These are phyloP conservation scores for Dicerorhinus sumatrensis DNA, from an alignment of 2,113 vertebrate genomes.

Conservation along the genomic window DNA sequence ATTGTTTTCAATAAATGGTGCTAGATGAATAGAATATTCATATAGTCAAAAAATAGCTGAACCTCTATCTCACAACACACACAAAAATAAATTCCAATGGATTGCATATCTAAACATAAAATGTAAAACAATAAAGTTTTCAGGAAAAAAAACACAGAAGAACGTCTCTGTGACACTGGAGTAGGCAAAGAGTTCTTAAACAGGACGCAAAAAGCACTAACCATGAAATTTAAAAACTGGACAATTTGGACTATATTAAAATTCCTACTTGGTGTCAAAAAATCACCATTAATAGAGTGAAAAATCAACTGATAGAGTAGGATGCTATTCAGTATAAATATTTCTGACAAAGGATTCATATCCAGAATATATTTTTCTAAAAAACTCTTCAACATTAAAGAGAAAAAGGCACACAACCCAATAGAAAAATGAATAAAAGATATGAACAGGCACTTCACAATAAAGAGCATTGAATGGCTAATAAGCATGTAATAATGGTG, in stretches of 20 bases:
- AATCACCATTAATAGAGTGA: neutral
- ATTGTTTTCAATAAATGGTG: neutral
- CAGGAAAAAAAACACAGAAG: neutral
- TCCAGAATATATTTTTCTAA: neutral
- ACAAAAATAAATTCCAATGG: conserved; percentile 5
- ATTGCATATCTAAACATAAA: neutral
- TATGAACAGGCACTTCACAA: neutral
- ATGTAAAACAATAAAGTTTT: neutral
- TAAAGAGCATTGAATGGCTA: neutral
- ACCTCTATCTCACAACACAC: neutral
- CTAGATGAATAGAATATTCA: neutral
- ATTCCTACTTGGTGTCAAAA: neutral
- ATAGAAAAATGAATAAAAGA: conserved; percentile 33
- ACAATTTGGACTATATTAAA: neutral
- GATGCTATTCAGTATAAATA: neutral
- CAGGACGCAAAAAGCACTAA: neutral
- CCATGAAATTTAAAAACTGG: neutral
- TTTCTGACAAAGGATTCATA: neutral
- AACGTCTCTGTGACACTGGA: neutral
- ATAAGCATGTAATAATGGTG: neutral
- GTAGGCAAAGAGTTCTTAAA: neutral
- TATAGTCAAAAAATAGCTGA: neutral
- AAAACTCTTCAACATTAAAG: neutral
- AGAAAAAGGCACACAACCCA: neutral
- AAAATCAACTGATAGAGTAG: neutral